Conservation (phyloP, 1,140 invertebrate species). For the Pomacea maculata region DNA sequence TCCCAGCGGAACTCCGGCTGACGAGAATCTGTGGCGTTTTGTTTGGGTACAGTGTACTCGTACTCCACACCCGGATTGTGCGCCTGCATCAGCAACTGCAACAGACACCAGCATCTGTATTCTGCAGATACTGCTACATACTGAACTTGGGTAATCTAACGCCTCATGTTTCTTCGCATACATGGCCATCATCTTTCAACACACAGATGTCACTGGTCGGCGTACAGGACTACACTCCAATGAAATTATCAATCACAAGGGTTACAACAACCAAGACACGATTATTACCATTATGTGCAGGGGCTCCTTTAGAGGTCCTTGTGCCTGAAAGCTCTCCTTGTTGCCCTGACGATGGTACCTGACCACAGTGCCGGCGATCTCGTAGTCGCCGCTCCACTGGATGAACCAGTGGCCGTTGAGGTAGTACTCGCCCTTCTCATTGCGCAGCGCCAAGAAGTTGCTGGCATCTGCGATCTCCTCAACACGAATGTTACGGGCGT, state of each 20-base stretch:
- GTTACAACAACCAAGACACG: not conserved
- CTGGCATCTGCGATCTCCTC: conserved; percentile 81
- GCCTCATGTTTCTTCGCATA: not conserved
- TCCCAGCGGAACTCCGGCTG: conserved; percentile 77
- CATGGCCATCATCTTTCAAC: too few relatives aligned
- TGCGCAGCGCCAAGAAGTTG: conserved; percentile 84
- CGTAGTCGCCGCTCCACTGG: conserved; percentile 80
- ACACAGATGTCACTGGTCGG: not conserved
- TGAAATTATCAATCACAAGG: not conserved
- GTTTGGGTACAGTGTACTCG: conserved; percentile 82
- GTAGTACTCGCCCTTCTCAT: conserved; percentile 77
- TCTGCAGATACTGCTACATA: not conserved
- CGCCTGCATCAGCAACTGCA: conserved; percentile 83
- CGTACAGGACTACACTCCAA: not conserved
- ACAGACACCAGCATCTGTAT: conserved; percentile 22
- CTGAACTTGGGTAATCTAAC: not conserved
- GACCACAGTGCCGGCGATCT: conserved; percentile 82
- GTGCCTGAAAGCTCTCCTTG: conserved; percentile 82
- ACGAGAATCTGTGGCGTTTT: conserved; percentile 68
- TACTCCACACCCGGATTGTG: conserved; percentile 83
- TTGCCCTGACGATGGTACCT: conserved; percentile 84
- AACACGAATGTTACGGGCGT: conserved; percentile 83
- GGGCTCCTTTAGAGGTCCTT: conserved; percentile 83
- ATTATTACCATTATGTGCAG: conserved; percentile 83
- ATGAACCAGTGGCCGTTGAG: conserved; percentile 87